Evolutionary conservation across 2,888 invertebrate genomes (phyloP), one percentile per base, ranked within the genome.

Genomic region (Unio delphinus): DNA sequence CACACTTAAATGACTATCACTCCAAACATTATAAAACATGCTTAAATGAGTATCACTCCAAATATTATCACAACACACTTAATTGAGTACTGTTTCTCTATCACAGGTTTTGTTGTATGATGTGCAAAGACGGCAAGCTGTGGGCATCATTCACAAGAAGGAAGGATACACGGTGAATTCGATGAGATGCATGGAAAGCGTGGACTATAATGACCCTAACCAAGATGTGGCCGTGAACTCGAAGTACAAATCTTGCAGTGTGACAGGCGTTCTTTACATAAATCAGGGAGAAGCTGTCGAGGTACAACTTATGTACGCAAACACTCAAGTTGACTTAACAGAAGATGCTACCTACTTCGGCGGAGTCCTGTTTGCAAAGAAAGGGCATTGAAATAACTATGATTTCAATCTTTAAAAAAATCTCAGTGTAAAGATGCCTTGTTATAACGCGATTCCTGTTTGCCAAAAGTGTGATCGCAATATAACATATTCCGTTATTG

Each of bases 321-420:
- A 73, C 26, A 71, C 71, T n/a, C 57, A 67, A 20, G 55, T 75
- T 28, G 75, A 75, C 64, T 67, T 75, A 23, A 64, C 71, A n/a
- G 55, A 56, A n/a, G 75, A 71, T 26, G 69, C 73, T 7, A 71
- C 75, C 4, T 75, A 75, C 55, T 75, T 75, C 55, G 75, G 75
- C 1, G 75, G 65, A 45, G 54, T 75, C 54, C 63, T 68, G 17
- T 70, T 75, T 57, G 68, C 61, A 18, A 28, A 56, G 45, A 45
- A 45, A 45, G 45, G 45, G 11, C 45, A 15, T 11, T 45, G 45
- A 45, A 15, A 45, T 11, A 45, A 45, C 45, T 45, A 34, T 34
- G 15, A 45, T 45, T 45, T 11, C 11, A 45, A 45, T 15, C 45
- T 45, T 11, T 11, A 45, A 45, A 11, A 45, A 15, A 15, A 45